Percentiles rank a stretch among this genome's conserved stretches.
Conservation (phyloP, 2,797 vertebrate species). For the Remorina albescens region DNA sequence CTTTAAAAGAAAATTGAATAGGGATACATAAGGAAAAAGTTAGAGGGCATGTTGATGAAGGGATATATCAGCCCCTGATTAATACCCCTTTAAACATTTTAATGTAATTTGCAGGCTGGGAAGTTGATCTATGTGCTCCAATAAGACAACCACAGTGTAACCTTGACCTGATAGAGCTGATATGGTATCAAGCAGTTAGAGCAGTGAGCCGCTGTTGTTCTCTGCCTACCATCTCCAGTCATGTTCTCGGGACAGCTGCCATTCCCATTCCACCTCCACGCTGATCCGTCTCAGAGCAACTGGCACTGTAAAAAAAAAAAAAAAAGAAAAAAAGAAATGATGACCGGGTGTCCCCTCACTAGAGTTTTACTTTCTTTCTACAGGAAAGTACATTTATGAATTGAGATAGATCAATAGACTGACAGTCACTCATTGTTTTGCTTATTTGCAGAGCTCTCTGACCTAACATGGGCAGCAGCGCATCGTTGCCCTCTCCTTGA, state of each 20-base stretch:
- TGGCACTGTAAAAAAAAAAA: constrained; percentile 46
- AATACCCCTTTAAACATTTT: constrained; percentile 11
- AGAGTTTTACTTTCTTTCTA: neutral
- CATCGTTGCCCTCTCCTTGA: constrained; percentile 1
- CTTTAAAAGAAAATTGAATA: neutral
- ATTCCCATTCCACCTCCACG: constrained; percentile 45
- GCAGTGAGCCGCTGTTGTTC: constrained; percentile 32
- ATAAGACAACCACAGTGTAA: constrained; percentile 29
- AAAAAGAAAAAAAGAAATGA: constrained; percentile 16
- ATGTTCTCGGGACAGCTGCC: constrained; percentile 54
- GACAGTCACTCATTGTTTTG: too few species aligned
- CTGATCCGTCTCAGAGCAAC: constrained; percentile 47
- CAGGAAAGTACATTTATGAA: neutral
- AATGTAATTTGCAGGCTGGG: neutral
- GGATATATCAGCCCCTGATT: neutral
- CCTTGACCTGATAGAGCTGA: constrained; percentile 22
- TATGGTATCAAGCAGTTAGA: constrained; percentile 15
- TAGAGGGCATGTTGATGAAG: neutral
- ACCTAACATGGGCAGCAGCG: constrained; percentile 37
- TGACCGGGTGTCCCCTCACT: constrained; percentile 23
- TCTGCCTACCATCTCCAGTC: constrained; percentile 41
- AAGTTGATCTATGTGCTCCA: constrained; percentile 19
- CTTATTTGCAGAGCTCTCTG: constrained; percentile 22
- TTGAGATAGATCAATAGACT: constrained; percentile 1
- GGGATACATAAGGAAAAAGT: neutral